These are phyloP conservation scores for Atrina japonica DNA, from an alignment of 2,888 invertebrate genomes.

Conservation along the genomic window DNA sequence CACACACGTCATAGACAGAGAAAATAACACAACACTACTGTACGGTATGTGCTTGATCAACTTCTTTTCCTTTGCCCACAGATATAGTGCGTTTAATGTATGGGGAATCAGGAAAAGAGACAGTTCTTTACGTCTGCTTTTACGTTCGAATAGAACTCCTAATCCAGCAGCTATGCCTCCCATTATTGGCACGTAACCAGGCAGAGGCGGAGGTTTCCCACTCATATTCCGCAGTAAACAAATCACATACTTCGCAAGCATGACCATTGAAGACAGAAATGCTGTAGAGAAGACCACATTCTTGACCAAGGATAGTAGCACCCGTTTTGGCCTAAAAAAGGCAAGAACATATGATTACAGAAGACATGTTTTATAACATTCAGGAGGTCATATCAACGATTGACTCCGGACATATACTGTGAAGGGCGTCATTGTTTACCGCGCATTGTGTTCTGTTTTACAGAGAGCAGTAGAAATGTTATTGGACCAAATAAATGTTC, in stretches of 20 bases:
- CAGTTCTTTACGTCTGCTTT: conserved; percentile 65
- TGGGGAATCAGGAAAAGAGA: conserved; percentile 69
- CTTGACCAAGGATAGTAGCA: conserved; percentile 55
- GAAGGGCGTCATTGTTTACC: too few relatives aligned
- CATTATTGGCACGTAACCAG: conserved; percentile 59
- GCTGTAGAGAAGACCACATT: conserved; percentile 67
- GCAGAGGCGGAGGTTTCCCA: conserved; percentile 62
- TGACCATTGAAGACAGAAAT: conserved; percentile 68
- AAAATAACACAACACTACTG: conserved; percentile 63
- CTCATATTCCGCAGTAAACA: conserved; percentile 65
- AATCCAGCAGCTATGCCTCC: conserved; percentile 63
- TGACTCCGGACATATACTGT: too few relatives aligned
- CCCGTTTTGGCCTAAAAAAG: conserved; percentile 61
- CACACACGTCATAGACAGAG: conserved; percentile 68
- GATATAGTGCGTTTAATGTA: conserved; percentile 60
- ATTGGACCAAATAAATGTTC: neutral
- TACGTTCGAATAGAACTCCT: conserved; percentile 62
- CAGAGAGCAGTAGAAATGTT: too few relatives aligned
- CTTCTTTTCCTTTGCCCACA: conserved; percentile 51
- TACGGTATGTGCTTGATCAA: conserved; percentile 51
- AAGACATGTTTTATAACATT: too few relatives aligned
- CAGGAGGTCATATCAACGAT: too few relatives aligned
- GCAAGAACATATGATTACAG: conserved; percentile 9
- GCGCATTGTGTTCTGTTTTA: too few relatives aligned
- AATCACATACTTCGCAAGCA: conserved; percentile 66